Evolutionary conservation across 2,888 invertebrate species (phyloP), one percentile per base, ranked within the genome.

Genomic region (Leptinotarsa juncta): DNA sequence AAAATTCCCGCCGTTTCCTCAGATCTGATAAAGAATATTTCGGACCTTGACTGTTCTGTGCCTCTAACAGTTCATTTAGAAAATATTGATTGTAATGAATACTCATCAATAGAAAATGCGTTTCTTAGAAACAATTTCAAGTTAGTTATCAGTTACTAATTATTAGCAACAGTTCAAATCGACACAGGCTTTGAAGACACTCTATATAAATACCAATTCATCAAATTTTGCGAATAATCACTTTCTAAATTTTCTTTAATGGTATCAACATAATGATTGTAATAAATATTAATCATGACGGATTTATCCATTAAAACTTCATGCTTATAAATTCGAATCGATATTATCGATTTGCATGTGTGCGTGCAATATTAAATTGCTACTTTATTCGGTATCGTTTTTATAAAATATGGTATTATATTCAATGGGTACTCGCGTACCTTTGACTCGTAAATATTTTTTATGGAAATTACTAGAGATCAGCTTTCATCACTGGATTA

Each of bases 281-380:
- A 73, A 75, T 71, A 77, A 78, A 77, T 69, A 73, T 77, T 67
- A 73, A 57, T 71, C 67, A 75, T 73, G 70, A 66, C 66, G 75
- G 73, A 73, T 78, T 70, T 76, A 77, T 73, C 78, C 77, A 78
- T 77, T 71, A 77, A 75, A 74, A 75, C 20, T 77, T 72, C 73
- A 77, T 75, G 74, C 71, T 51, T 74, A 57, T 66, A 71, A 80
- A 81, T 79, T 78, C 71, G 79, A 78, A 79, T 79, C 80, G 81
- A 82, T 80, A 82, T 83, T 83, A 83, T 81, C 83, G 81, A 83
- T 83, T 83, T 82, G 81, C 82, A 82, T 81, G 81, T 79, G 72
- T 79, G 82, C 83, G 82, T 84, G 84, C 84, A 83, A 83, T 82
- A 80, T 82, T 82, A 84, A 84, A 83, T 83, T 83, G 82, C 82